A percentile compares a stretch with the other conserved stretches of the same genome.
Evolutionary conservation across 2,888 invertebrate genomes (phyloP).

Genomic region (Caenorhabditis sp.): DNA sequence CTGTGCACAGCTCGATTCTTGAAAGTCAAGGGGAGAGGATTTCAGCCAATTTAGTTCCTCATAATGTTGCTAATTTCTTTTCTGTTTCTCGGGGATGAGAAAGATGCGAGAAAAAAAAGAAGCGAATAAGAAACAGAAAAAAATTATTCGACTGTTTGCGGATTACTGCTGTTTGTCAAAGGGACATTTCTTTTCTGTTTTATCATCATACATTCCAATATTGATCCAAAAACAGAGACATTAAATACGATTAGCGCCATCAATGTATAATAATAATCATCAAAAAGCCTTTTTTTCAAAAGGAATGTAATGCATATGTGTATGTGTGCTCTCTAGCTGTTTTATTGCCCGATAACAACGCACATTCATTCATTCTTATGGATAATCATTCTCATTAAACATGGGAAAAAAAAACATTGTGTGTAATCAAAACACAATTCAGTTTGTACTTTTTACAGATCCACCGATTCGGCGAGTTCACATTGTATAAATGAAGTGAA

Average conservation of each 20-base stretch:
- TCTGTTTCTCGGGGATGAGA: not conserved
- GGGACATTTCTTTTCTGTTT: slow-evolving; percentile 4
- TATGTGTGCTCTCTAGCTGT: not conserved
- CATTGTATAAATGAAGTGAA: slow-evolving; percentile 67
- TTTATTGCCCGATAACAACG: not conserved
- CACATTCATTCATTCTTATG: slow-evolving; percentile 5
- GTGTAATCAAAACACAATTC: not conserved
- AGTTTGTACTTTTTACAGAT: slow-evolving; percentile 43
- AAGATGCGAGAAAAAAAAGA: not conserved
- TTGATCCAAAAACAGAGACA: not conserved
- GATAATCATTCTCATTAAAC: slow-evolving; percentile 2
- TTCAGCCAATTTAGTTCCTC: slow-evolving; percentile 4
- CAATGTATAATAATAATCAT: not conserved
- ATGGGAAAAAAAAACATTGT: slow-evolving; percentile 3
- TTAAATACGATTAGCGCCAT: not conserved
- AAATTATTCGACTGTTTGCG: slow-evolving; percentile 13
- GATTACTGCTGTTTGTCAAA: slow-evolving; percentile 13
- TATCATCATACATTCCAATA: not conserved
- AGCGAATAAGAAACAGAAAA: not conserved
- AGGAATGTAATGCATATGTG: not conserved
- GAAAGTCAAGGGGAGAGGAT: not conserved
- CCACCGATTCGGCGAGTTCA: slow-evolving; percentile 53
- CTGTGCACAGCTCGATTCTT: not conserved
- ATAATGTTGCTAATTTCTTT: not conserved
- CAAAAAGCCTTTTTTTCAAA: not conserved